Evolutionary conservation across 2,797 vertebrate species (phyloP).

Genomic region (Eulemur rubriventer): DNA sequence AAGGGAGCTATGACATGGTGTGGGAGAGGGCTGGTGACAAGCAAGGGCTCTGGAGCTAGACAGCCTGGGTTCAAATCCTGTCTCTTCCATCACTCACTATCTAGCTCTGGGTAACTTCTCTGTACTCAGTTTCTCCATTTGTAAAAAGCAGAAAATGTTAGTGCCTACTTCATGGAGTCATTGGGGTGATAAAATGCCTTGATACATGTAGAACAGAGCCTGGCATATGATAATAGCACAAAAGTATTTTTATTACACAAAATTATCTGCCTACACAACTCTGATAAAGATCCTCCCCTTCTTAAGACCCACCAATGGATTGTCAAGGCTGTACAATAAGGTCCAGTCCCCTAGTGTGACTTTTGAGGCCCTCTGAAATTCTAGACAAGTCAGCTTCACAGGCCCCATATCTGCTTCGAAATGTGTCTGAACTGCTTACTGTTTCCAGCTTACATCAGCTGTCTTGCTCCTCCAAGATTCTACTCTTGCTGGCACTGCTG

Average conservation of each 20-base stretch:
- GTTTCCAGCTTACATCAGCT: neutral
- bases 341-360: neutral
- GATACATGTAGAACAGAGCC: neutral
- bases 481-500: neutral
- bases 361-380: neutral
- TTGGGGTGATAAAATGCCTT: neutral
- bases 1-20: neutral
- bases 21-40: neutral
- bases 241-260: neutral
- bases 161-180: neutral
- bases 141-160: neutral
- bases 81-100: neutral
- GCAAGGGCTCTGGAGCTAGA: neutral
- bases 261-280: neutral
- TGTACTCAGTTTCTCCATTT: neutral
- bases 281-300: neutral
- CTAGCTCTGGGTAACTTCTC: neutral
- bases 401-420: neutral
- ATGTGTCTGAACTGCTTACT: neutral
- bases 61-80: neutral
- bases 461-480: neutral
- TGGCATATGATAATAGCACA: neutral
- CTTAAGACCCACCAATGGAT: neutral
- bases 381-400: neutral
- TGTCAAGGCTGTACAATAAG: neutral